Percentiles rank a stretch among this genome's conserved stretches.
These are phyloP conservation scores for Peucedramus taeniatus DNA, from an alignment of 2,113 vertebrate species.

Conservation along the genomic window DNA sequence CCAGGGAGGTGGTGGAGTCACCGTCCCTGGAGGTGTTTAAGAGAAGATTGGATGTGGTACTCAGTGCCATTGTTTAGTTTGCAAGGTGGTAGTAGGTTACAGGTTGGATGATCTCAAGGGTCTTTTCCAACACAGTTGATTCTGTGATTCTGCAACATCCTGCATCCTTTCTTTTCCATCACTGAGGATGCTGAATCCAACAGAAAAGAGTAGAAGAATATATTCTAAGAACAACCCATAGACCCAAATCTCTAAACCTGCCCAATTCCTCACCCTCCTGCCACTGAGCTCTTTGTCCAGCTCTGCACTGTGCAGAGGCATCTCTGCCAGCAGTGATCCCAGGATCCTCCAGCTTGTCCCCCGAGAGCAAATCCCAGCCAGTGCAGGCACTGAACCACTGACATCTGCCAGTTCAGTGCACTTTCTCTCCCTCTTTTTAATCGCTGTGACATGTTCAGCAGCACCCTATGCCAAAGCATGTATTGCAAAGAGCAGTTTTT, in stretches of 20 bases:
- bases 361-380: background rate
- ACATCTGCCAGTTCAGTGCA: slow-evolving; percentile 16
- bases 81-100: too few species aligned
- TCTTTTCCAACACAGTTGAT: background rate
- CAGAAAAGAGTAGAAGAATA: background rate
- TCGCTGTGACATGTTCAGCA: background rate
- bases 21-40: accelerated
- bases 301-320: accelerated
- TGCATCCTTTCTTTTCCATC: background rate
- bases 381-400: background rate
- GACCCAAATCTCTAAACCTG: background rate
- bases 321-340: accelerated
- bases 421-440: background rate
- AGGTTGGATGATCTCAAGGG: background rate
- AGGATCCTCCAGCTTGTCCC: accelerated
- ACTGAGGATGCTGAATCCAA: background rate
- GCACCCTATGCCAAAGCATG: background rate
- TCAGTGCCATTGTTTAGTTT: background rate
- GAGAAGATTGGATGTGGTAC: background rate
- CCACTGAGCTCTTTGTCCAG: accelerated
- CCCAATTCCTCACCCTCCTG: background rate
- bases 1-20: background rate
- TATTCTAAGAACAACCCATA: background rate
- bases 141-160: background rate
- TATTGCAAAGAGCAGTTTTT: background rate